Evolutionary conservation across 2,113 vertebrate species (phyloP).

Genomic region (Sitta europaea): DNA sequence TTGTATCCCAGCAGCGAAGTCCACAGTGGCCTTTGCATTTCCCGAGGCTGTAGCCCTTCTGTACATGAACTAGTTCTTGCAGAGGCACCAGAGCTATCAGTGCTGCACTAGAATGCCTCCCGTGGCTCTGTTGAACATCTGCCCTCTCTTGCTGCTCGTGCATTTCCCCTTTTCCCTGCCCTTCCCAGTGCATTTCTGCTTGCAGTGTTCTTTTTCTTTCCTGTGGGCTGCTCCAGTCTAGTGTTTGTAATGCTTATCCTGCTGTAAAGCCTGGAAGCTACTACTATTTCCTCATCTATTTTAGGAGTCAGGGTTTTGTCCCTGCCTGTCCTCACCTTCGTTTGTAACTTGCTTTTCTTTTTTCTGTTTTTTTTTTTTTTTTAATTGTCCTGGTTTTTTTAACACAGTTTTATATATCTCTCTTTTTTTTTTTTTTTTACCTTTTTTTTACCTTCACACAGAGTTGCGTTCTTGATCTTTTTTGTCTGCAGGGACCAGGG

Average conservation of each 20-base stretch:
- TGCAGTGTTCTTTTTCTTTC: background rate
- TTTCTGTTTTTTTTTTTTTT: background rate
- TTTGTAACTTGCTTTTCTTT: background rate
- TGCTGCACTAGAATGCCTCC: background rate
- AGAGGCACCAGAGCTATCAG: background rate
- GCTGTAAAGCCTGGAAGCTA: conserved; percentile 28
- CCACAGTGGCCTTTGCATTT: background rate
- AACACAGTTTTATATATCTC: background rate
- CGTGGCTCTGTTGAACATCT: background rate
- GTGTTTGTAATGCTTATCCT: background rate
- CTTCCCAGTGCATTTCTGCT: background rate
- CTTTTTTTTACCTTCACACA: too few relatives aligned
- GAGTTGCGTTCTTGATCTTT: background rate
- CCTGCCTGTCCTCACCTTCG: conserved; percentile 45
- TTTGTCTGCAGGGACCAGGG: background rate
- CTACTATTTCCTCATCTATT: conserved; percentile 56
- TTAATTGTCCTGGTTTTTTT: background rate
- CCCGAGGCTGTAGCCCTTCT: background rate
- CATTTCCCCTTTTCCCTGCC: background rate
- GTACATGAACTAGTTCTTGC: background rate
- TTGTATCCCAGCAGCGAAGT: background rate
- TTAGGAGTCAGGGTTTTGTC: conserved; percentile 16
- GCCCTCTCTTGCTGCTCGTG: background rate
- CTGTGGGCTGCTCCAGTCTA: background rate
- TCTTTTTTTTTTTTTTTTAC: too few relatives aligned